phyloP scores from a whole-genome alignment of 2,888 invertebrate genomes.

The Diaprepes abbreviatus region DNA sequence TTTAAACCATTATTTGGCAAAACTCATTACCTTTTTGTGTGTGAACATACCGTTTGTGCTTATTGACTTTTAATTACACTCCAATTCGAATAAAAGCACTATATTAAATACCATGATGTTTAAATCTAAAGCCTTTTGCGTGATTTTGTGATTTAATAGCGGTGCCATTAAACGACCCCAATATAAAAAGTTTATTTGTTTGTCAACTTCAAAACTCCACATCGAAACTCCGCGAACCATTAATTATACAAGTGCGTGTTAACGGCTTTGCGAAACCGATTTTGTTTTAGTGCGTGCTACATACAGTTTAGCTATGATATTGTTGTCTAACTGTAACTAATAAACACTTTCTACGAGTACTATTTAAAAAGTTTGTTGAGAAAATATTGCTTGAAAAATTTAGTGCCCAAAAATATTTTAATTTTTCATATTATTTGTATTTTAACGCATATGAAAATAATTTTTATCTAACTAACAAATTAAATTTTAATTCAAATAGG shows the following conservation, averaged over 20 bases:
- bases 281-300: constrained; percentile 30
- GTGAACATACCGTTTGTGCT: too few relatives aligned
- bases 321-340: constrained; percentile 28
- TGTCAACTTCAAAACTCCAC: constrained; percentile 17
- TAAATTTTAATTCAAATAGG: too few relatives aligned
- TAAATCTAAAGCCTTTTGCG: neutral
- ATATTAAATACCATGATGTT: neutral
- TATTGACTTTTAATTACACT: neutral
- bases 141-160: constrained; percentile 20
- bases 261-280: constrained; percentile 29
- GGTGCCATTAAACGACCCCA: constrained; percentile 19
- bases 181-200: constrained; percentile 37
- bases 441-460: too few relatives aligned
- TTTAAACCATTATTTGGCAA: too few relatives aligned
- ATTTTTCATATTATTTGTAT: too few relatives aligned
- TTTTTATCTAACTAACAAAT: too few relatives aligned
- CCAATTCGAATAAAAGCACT: neutral
- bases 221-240: constrained; percentile 19
- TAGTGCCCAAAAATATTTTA: neutral
- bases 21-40: too few relatives aligned
- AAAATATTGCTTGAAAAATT: neutral
- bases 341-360: neutral
- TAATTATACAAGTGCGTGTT: constrained; percentile 40
- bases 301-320: constrained; percentile 26
- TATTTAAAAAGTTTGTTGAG: too few relatives aligned